Evolutionary conservation across 2,113 vertebrate genomes (phyloP).

Genomic region (Zosterops borbonicus): DNA sequence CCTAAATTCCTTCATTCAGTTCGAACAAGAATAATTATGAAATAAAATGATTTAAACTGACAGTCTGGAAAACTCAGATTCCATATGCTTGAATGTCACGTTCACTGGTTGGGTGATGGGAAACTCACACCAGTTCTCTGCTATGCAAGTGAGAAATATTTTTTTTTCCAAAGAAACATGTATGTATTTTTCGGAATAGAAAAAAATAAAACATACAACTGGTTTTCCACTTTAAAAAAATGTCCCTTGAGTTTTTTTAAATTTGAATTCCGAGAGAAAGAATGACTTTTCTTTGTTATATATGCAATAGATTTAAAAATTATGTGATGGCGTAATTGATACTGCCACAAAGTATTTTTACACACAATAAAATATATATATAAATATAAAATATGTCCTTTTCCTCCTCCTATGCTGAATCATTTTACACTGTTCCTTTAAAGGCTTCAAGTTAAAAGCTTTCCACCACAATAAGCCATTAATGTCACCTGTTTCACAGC

Average conservation of each 20-base stretch:
- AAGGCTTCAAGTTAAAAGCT: constrained; percentile 53
- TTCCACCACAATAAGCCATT: constrained; percentile 20
- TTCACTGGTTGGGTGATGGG: not conserved
- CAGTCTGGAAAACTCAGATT: not conserved
- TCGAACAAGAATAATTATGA: not conserved
- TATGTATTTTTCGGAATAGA: not conserved
- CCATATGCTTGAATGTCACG: not conserved
- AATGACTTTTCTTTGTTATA: not conserved
- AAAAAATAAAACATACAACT: not conserved
- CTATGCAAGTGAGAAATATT: not conserved
- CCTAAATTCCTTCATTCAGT: not conserved
- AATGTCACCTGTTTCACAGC: not conserved
- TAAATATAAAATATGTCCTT: constrained; percentile 46
- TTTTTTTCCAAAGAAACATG: not conserved
- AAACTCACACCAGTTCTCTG: not conserved
- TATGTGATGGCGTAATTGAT: not conserved
- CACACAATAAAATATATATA: constrained; percentile 45
- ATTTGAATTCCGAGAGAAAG: not conserved
- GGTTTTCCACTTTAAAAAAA: not conserved
- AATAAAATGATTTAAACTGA: not conserved
- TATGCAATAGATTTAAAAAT: not conserved
- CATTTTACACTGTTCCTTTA: constrained; percentile 58
- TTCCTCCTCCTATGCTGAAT: constrained; percentile 46
- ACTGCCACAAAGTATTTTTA: constrained; percentile 51
- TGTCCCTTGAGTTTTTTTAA: not conserved